phyloP scores from a whole-genome alignment of 2,888 invertebrate genomes.

The Rhagonycha lutea region DNA sequence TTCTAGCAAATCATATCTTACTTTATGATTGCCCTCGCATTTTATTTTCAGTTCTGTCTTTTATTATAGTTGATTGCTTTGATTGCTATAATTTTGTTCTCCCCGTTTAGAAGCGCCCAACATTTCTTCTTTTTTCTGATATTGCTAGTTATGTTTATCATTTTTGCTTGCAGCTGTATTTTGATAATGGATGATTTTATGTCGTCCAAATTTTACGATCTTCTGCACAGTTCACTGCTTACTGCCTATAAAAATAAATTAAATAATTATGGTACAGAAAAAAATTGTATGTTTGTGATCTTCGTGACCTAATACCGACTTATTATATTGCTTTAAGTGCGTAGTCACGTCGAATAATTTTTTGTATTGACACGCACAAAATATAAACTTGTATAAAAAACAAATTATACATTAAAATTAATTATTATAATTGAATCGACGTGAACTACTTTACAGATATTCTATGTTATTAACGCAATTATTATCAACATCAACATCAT shows the following conservation, averaged over 20 bases:
- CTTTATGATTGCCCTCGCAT: slow-evolving; percentile 18
- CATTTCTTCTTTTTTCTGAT: not conserved
- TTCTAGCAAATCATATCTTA: slow-evolving; percentile 18
- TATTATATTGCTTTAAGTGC: slow-evolving; percentile 21
- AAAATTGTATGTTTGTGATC: slow-evolving; percentile 24
- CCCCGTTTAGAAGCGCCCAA: slow-evolving; percentile 12
- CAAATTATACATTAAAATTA: not conserved
- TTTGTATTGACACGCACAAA: slow-evolving; percentile 27
- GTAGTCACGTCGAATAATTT: slow-evolving; percentile 24
- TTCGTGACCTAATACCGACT: slow-evolving; percentile 22
- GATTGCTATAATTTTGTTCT: slow-evolving; percentile 19
- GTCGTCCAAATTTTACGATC: slow-evolving; percentile 24
- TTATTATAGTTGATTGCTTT: slow-evolving; percentile 17
- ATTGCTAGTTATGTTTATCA: slow-evolving; percentile 2
- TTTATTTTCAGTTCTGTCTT: slow-evolving; percentile 8
- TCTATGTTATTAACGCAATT: not conserved
- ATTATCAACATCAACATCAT: not conserved
- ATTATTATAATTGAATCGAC: not conserved
- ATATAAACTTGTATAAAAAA: slow-evolving; percentile 14
- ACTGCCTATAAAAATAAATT: slow-evolving; percentile 19
- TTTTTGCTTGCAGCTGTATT: not conserved
- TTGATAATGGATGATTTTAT: not conserved
- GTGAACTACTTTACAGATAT: not conserved
- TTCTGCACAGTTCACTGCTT: slow-evolving; percentile 18
- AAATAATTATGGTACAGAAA: slow-evolving; percentile 23